phyloP scores from a whole-genome alignment of 1,140 invertebrate genomes.

The Zaprionus vittiger region DNA sequence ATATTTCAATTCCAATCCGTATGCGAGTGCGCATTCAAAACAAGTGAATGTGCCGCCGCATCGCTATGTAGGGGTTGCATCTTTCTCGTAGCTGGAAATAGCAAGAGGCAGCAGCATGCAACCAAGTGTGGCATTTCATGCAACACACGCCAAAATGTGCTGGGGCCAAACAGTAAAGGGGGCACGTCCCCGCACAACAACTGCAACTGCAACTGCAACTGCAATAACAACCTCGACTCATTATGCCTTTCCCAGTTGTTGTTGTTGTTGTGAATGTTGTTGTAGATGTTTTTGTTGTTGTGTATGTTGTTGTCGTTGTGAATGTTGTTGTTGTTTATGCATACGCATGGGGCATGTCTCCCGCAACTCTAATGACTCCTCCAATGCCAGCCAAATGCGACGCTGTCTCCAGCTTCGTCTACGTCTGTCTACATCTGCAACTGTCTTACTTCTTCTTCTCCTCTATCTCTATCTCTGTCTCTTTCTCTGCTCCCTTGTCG shows the following conservation, averaged over 20 bases:
- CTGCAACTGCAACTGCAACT: not conserved
- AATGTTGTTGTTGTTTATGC: constrained; percentile 58
- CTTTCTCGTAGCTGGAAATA: constrained; percentile 58
- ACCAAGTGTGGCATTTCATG: constrained; percentile 72
- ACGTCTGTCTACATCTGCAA: not conserved
- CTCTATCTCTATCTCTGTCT: not conserved
- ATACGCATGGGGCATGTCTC: constrained; percentile 81
- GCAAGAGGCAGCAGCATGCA: constrained; percentile 29
- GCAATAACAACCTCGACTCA: constrained; percentile 21
- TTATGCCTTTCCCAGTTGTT: not conserved
- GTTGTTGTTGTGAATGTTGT: not conserved
- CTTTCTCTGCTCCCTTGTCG: not conserved
- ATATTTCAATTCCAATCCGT: constrained; percentile 48
- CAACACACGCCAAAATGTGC: constrained; percentile 75
- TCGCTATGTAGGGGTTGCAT: constrained; percentile 73
- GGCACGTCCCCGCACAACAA: not conserved
- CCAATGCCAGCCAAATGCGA: constrained; percentile 38
- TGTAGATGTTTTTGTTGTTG: constrained; percentile 30
- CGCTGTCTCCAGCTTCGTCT: not conserved
- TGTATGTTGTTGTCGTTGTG: constrained; percentile 27
- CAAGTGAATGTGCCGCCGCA: constrained; percentile 64
- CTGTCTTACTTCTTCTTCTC: not conserved
- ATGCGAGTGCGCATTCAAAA: constrained; percentile 52
- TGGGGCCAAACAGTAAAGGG: not conserved
- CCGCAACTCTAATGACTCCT: constrained; percentile 77